Evolutionary conservation across 2,888 invertebrate genomes (phyloP).

Genomic region (Epinotia bilunana): DNA sequence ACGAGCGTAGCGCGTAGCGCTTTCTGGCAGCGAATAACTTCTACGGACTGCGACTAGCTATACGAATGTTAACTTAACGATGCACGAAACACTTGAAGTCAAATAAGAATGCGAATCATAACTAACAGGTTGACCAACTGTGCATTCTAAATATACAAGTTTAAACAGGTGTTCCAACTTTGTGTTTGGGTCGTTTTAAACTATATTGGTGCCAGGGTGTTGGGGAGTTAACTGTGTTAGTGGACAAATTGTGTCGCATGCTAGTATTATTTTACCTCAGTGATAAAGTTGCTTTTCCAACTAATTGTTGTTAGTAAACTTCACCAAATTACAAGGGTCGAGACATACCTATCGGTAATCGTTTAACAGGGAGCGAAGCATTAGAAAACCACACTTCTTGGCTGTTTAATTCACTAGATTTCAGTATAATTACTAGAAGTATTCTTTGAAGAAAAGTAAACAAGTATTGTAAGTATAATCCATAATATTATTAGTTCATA

Average conservation of each 20-base stretch:
- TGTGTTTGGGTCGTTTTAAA: conserved; percentile 23
- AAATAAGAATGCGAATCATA: neutral
- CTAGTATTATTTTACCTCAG: neutral
- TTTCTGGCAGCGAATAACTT: too few species aligned
- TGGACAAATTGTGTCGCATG: conserved; percentile 12
- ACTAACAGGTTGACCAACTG: neutral
- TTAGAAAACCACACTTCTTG: too few species aligned
- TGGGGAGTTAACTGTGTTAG: conserved; percentile 7
- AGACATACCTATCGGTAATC: neutral
- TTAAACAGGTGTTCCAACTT: conserved; percentile 31
- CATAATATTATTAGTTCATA: too few species aligned
- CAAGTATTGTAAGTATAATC: too few species aligned
- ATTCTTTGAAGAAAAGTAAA: too few species aligned
- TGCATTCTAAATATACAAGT: conserved; percentile 9
- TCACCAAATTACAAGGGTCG: neutral
- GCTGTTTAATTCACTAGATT: too few species aligned
- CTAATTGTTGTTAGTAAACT: neutral
- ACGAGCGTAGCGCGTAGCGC: too few species aligned
- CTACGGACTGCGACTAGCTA: too few species aligned
- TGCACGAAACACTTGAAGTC: too few species aligned
- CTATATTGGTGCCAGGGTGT: conserved; percentile 1
- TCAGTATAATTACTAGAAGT: too few species aligned
- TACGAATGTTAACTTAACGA: too few species aligned
- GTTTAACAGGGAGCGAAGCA: too few species aligned
- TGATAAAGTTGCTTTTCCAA: neutral